Conservation (phyloP, 2,888 invertebrate genomes). For the Helicoverpa assulta region DNA sequence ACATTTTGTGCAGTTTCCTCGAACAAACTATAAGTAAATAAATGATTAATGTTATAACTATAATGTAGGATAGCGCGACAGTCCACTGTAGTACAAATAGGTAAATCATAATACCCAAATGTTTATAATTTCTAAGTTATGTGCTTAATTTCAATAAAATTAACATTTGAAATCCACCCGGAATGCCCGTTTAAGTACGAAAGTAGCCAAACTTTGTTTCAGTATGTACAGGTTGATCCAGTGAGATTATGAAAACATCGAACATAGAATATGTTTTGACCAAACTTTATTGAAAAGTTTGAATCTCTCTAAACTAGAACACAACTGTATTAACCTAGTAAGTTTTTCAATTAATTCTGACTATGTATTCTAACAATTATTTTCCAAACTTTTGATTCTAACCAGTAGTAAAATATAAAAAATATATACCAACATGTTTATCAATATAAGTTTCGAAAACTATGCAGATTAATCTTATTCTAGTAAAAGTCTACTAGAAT, state of each 20-base stretch:
- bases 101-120: conserved; percentile 32
- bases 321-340: neutral
- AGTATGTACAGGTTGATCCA: conserved; percentile 43
- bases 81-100: conserved; percentile 5
- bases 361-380: no score
- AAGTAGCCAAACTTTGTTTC: conserved; percentile 63
- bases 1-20: neutral
- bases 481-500: no score
- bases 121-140: conserved; percentile 39
- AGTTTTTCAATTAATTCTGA: no score
- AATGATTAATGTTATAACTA: no score
- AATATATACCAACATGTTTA: no score
- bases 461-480: no score
- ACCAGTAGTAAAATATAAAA: no score
- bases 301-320: neutral
- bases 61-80: neutral
- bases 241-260: neutral
- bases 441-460: no score
- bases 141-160: conserved; percentile 53
- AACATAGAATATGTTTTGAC: neutral
- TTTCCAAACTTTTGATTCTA: no score
- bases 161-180: conserved; percentile 56
- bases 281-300: neutral
- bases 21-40: no score
- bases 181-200: conserved; percentile 60